Evolutionary conservation across 2,888 invertebrate species (phyloP).

Genomic region (Drosophila monieri): DNA sequence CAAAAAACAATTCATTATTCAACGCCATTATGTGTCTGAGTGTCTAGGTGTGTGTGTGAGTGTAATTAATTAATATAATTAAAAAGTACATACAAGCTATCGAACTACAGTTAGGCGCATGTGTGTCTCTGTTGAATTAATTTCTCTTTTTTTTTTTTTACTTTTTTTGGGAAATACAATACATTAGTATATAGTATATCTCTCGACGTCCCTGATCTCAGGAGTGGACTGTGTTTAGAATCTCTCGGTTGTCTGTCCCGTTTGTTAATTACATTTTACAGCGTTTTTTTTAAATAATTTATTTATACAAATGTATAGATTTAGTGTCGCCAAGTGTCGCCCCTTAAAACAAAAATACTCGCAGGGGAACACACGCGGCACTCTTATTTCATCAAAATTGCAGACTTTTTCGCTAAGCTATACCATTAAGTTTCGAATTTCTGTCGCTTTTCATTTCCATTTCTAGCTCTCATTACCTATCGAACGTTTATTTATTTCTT

Average conservation of each 20-base stretch:
- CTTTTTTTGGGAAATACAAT: conserved; percentile 20
- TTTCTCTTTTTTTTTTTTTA: background rate
- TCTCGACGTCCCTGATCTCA: background rate
- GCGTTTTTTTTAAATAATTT: conserved; percentile 57
- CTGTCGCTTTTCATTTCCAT: conserved; percentile 1
- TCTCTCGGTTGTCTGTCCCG: conserved; percentile 23
- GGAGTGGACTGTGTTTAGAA: conserved; percentile 24
- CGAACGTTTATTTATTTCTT: background rate
- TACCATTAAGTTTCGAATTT: conserved; percentile 24
- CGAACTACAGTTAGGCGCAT: conserved; percentile 55
- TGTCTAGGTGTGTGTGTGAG: conserved; percentile 28
- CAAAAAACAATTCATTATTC: conserved; percentile 10
- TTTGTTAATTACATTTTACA: conserved; percentile 54
- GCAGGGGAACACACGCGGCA: conserved; percentile 10
- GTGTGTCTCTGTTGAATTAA: conserved; percentile 35
- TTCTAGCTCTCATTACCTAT: conserved; percentile 11
- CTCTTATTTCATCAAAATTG: conserved; percentile 3
- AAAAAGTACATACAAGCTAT: conserved; percentile 68
- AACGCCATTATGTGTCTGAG: conserved; percentile 15
- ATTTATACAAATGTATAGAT: conserved; percentile 53
- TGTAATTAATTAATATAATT: conserved; percentile 72
- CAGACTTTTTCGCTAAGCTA: conserved; percentile 29
- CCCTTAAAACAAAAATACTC: conserved; percentile 4
- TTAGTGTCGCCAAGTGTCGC: conserved; percentile 6
- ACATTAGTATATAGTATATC: conserved; percentile 3